These are phyloP conservation scores for Latrodectus geometricus DNA, from an alignment of 1,140 invertebrate genomes.

Conservation along the genomic window DNA sequence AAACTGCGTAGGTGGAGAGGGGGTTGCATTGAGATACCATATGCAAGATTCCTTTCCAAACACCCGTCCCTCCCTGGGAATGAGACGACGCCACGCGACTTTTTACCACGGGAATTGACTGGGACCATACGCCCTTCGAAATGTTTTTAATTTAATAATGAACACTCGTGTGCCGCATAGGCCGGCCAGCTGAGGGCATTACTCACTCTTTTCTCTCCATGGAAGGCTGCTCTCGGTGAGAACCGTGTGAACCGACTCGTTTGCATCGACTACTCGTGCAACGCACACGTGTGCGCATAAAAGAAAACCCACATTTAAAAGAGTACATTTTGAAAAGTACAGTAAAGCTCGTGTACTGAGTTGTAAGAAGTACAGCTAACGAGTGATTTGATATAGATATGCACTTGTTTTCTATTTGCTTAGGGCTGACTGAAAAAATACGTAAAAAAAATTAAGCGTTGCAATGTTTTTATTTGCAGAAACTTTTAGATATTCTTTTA, in stretches of 20 bases:
- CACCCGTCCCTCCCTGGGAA: background rate
- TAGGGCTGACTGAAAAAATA: no score
- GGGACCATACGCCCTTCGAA: background rate
- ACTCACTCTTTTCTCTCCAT: background rate
- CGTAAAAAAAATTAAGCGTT: no score
- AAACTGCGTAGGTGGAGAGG: background rate
- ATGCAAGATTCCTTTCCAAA: background rate
- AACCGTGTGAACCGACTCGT: background rate
- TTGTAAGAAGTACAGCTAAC: no score
- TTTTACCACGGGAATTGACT: slow-evolving; percentile 25
- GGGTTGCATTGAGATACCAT: background rate
- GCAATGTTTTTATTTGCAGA: no score
- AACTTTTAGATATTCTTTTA: no score
- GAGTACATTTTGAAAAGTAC: no score
- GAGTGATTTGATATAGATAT: no score
- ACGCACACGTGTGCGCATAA: background rate
- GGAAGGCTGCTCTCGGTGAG: background rate
- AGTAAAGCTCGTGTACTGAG: no score
- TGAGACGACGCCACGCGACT: slow-evolving; percentile 23
- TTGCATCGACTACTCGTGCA: background rate
- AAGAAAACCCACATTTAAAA: no score
- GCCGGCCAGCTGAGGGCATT: background rate
- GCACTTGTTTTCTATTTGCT: no score
- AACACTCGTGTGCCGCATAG: background rate
- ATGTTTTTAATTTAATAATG: slow-evolving; percentile 25